Percentiles rank a stretch among this genome's conserved stretches.
Conservation (phyloP, 2,113 vertebrate genomes). For the Rhea americana region DNA sequence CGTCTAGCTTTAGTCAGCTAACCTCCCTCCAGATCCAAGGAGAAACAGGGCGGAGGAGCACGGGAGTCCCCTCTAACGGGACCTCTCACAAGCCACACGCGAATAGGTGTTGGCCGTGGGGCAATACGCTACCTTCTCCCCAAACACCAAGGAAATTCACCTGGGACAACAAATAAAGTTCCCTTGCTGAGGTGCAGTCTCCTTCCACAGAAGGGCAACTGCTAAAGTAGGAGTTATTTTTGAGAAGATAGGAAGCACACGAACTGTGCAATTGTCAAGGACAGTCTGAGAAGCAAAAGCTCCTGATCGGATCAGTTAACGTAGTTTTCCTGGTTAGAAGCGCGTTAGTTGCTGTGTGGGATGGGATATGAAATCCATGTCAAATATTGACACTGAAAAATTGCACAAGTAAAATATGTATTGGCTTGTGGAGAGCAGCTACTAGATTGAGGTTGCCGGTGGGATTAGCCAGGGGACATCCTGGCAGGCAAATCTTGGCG, state of each 20-base stretch:
- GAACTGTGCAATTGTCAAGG: background rate
- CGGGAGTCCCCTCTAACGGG: background rate
- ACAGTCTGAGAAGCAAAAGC: background rate
- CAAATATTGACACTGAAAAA: background rate
- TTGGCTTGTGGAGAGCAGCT: no score
- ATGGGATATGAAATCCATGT: background rate
- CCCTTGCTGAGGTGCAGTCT: background rate
- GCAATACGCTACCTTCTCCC: background rate
- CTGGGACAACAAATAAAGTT: background rate
- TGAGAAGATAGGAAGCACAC: background rate
- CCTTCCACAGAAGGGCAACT: background rate
- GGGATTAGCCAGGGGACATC: background rate
- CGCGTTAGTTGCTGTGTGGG: background rate
- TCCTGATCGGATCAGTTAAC: background rate
- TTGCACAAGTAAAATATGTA: background rate
- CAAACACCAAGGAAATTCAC: background rate
- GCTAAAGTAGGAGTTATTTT: background rate
- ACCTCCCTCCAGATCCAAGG: background rate
- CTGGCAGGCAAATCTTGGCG: background rate
- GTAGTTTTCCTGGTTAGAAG: background rate
- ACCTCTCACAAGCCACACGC: background rate
- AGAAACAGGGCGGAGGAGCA: background rate
- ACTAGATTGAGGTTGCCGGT: background rate
- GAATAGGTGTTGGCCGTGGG: background rate
- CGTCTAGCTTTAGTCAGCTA: background rate